Evolutionary conservation across 2,888 invertebrate genomes (phyloP).

Genomic region (Oxytorus armatus): DNA sequence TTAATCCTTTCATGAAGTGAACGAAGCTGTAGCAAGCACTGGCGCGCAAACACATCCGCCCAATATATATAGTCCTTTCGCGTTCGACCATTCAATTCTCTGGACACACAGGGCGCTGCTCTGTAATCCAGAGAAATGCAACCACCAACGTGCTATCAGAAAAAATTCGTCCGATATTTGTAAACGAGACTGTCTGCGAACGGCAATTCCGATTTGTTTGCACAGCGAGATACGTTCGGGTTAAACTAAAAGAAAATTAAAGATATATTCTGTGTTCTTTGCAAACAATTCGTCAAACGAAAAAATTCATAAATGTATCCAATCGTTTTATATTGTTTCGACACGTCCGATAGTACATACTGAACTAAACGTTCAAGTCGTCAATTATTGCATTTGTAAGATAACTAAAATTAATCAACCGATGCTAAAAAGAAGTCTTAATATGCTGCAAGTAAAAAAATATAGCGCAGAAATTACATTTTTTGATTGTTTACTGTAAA

Average conservation of each 20-base stretch:
- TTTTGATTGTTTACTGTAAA: no score
- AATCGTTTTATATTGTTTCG: background rate
- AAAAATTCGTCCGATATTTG: constrained; percentile 35
- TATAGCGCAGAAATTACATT: no score
- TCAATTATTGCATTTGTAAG: no score
- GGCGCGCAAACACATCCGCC: background rate
- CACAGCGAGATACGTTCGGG: background rate
- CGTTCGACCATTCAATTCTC: constrained; percentile 36
- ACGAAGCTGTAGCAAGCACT: background rate
- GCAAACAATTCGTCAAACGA: background rate
- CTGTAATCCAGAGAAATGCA: constrained; percentile 38
- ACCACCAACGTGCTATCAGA: constrained; percentile 15
- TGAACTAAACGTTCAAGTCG: no score
- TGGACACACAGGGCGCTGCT: background rate
- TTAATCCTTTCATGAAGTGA: constrained; percentile 59
- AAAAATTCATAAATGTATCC: background rate
- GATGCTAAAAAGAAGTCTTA: no score
- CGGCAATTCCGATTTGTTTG: constrained; percentile 25
- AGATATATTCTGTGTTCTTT: background rate
- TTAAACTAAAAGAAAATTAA: background rate
- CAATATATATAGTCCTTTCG: constrained; percentile 13
- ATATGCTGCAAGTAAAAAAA: no score
- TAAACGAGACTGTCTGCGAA: constrained; percentile 8
- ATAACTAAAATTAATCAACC: no score
- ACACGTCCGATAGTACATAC: no score